Base-by-base conservation (phyloP, 2,113 vertebrate species). In the Eublepharis macularius region DNA sequence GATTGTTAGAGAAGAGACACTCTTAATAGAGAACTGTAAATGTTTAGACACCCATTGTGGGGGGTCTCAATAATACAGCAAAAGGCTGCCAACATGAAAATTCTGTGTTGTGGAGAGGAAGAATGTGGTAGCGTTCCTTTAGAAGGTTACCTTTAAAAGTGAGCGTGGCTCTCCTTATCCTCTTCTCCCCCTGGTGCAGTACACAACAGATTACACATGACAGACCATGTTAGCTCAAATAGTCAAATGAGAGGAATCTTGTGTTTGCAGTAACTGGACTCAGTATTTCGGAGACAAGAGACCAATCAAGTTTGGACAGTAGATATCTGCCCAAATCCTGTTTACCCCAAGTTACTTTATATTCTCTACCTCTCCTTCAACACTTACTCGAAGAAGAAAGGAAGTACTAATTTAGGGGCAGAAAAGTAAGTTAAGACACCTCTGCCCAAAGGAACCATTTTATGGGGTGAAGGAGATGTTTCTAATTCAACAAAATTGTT, bases 31-130 rank as follows among this genome's bases (percentile, higher is more conserved):
- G 90, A 87, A 94, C 93, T 93, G 94, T 96, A 96, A 97, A 97
- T 96, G 96, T 97, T 97, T 97, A 96, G 96, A 96, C 94, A 95
- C 91, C 94, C 94, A 93, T 93, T 93, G 92, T 94, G 93, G 95
- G 93, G n/a, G 93, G 93, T 89, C 90, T 92, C 94, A 94, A 94
- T 95, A 95, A 95, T 92, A 94, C 92, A 90, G 94, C 88, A 93
- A 94, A 94, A 92, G 93, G 92, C 90, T 93, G 87, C 90, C 92
- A 92, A 94, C 92, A 86, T 85, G 86, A 90, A 92, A 94, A 95
- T 86, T 94, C 72, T 75, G 88, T 76, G 86, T 83, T 4, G 39
- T 34, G 91, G 90, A 83, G 76, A 85, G 32, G 51, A 91, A 84
- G 86, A 82, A 86, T 87, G 80, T 41, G 4, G 24, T 68, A 8